These are phyloP conservation scores for Neotragus moschatus DNA, from an alignment of 2,113 vertebrate species.

Conservation along the genomic window DNA sequence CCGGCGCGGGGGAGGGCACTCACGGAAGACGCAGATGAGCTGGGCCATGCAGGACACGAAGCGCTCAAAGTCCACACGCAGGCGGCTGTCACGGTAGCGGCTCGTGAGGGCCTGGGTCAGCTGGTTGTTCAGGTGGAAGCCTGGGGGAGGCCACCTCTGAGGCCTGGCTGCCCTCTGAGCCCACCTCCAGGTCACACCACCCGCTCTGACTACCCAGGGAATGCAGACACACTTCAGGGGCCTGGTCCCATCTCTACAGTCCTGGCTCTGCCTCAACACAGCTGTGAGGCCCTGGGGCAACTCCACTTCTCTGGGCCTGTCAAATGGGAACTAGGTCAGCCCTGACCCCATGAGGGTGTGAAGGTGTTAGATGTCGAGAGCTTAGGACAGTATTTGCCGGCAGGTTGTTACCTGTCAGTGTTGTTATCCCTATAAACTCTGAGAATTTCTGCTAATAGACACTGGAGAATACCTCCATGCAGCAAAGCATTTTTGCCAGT, in stretches of 20 bases:
- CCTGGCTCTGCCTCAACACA: neutral
- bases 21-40: slow-evolving; percentile 65
- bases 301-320: neutral
- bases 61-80: slow-evolving; percentile 58
- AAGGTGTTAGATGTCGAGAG: accelerated
- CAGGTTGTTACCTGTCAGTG: accelerated
- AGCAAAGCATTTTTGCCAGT: no score
- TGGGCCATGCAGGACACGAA: slow-evolving; percentile 50
- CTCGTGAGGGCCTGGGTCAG: slow-evolving; percentile 69
- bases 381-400: accelerated
- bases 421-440: neutral
- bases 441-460: neutral
- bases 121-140: slow-evolving; percentile 74
- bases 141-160: neutral
- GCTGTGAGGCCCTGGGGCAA: accelerated
- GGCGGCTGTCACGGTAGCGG: slow-evolving; percentile 63
- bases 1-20: neutral
- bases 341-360: neutral
- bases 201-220: neutral
- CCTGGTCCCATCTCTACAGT: neutral
- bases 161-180: neutral
- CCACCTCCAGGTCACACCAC: neutral
- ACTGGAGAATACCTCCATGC: neutral
- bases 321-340: neutral
- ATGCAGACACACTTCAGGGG: no score